Base-by-base conservation (phyloP, 2,888 invertebrate species). In the Rhaphigaster nebulosa region DNA sequence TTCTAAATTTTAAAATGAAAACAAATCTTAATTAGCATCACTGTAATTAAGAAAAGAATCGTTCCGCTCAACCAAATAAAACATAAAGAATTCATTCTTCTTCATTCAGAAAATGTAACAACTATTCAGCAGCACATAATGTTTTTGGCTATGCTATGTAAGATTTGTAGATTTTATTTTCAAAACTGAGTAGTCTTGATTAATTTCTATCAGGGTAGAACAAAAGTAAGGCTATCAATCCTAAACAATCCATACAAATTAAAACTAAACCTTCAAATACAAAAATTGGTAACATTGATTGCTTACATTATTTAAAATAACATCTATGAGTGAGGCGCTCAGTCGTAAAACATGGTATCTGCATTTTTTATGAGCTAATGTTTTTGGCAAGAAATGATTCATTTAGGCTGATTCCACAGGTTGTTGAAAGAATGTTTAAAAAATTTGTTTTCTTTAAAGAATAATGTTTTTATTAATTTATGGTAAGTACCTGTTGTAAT, bases 221-320 rank as follows among this genome's bases (percentile, higher is more conserved):
- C 3, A 34, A 70, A 70, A n/a, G 3, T 60, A 60, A 56, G 12
- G n/a, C n/a, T n/a, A 60, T 56, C 56, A 56, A 29, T 56, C 65
- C 13, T 65, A 1, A 29, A 65, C 3, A 70, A 34, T 76, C 23
- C 34, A 38, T 76, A 76, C 18, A 34, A 76, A 76, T 38, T 60
- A 76, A 76, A 65, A 76, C 2, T 76, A 76, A 76, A 76, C 18
- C 34, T 76, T 76, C 29, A 76, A 76, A 76, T 70, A 76, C 34
- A 38, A 38, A 38, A 34, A 20, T 20, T 38, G 70, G 70, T 76
- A 76, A 76, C 70, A 76, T 76, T 34, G 34, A 38, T 76, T 76
- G 26, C 70, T 76, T 38, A 76, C 20, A 76, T 23, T 20, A 76
- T 76, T 65, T 65, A 76, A 76, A 76, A 76, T 38, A 76, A 20